phyloP scores from a whole-genome alignment of 2,797 vertebrate genomes.

The Thunnus albacares region DNA sequence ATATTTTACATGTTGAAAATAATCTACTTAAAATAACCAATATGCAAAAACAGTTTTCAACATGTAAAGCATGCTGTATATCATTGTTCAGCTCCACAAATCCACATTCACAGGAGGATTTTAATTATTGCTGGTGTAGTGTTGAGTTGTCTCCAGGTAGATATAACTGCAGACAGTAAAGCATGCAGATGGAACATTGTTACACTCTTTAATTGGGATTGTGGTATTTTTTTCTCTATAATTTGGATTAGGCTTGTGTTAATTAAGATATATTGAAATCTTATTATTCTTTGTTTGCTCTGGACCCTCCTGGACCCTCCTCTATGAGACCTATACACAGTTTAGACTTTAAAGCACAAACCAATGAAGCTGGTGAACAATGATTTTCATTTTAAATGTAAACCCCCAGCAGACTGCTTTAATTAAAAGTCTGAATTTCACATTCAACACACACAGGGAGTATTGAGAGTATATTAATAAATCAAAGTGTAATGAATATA shows the following conservation, averaged over 20 bases:
- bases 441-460: neutral
- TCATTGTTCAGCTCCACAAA: neutral
- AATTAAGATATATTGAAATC: constrained; percentile 7
- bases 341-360: constrained; percentile 15
- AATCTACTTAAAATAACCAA: no score
- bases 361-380: constrained; percentile 1
- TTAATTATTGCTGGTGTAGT: neutral
- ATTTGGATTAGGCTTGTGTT: neutral
- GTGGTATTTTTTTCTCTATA: neutral
- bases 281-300: neutral
- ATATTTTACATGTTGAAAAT: neutral
- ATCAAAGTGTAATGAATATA: constrained; percentile 15
- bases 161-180: neutral
- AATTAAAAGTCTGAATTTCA: constrained; percentile 24
- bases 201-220: constrained; percentile 1
- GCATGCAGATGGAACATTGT: neutral
- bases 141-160: neutral
- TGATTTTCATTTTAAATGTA: constrained; percentile 23
- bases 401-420: constrained; percentile 11
- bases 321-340: neutral
- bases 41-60: no score
- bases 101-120: neutral
- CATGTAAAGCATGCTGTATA: neutral
- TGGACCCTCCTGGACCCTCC: neutral
- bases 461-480: constrained; percentile 8